A percentile compares a stretch with the other conserved stretches of the same genome.
Evolutionary conservation across 2,888 invertebrate genomes (phyloP).

Genomic region (Zygogramma bicolorata): DNA sequence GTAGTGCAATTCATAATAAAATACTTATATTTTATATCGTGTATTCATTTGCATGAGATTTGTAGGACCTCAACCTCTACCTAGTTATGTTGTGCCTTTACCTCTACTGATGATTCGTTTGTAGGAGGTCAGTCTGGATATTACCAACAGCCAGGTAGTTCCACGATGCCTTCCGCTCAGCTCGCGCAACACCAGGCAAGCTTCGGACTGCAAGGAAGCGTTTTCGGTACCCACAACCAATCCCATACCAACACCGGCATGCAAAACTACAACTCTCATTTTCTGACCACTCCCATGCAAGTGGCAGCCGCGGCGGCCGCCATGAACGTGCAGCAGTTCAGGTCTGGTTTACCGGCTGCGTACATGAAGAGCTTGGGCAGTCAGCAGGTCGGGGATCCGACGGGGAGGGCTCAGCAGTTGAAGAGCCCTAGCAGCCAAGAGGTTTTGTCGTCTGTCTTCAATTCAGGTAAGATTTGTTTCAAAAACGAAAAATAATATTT

Average conservation of each 20-base stretch:
- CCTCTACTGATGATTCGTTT: constrained; percentile 34
- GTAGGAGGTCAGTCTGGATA: constrained; percentile 68
- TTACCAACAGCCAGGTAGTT: constrained; percentile 68
- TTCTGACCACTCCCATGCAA: constrained; percentile 74
- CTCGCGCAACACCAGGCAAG: constrained; percentile 65
- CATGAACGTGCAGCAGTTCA: constrained; percentile 74
- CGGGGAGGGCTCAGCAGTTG: constrained; percentile 68
- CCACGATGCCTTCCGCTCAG: constrained; percentile 65
- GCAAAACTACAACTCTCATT: constrained; percentile 69
- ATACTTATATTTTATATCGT: constrained; percentile 46
- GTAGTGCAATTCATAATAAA: constrained; percentile 47
- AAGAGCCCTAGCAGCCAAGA: constrained; percentile 71
- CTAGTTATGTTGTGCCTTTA: neutral
- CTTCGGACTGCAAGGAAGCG: constrained; percentile 69
- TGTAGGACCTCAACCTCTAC: neutral
- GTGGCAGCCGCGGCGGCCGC: constrained; percentile 74
- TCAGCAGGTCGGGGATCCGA: constrained; percentile 60
- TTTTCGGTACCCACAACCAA: constrained; percentile 66
- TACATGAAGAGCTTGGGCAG: constrained; percentile 62
- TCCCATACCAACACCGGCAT: constrained; percentile 67
- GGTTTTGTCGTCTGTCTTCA: constrained; percentile 71
- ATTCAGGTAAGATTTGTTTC: constrained; percentile 65
- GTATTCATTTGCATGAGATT: constrained; percentile 51
- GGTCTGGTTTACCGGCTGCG: constrained; percentile 68
- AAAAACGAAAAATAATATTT: too few relatives aligned